Evolutionary conservation across 2,888 invertebrate genomes (phyloP), one percentile per base, ranked within the genome.

Genomic region (Coecobrya sp.): DNA sequence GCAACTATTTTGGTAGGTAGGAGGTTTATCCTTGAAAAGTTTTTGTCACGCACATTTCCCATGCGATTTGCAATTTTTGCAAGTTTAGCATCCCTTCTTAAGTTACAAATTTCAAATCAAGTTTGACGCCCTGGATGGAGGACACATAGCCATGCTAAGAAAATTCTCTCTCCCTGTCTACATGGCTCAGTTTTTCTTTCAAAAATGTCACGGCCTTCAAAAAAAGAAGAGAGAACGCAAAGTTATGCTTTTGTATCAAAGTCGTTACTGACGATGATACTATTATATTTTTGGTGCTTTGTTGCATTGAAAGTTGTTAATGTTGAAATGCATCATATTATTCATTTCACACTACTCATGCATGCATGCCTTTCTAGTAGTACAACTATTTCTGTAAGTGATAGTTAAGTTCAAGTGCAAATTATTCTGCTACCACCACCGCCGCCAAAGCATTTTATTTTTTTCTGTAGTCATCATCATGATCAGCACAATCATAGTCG

Each of bases 21-120:
- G 76, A 70, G 30, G 11, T 49, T 49, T 76, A 76, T 76, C 76
- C 76, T 76, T 76, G 76, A 76, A 76, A 76, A 76, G 49, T 76
- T 76, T 49, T 76, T 73, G 73, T 73, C 73, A 73, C 42, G 73
- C 73, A 73, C 73, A 73, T 73, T 52, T 76, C 76, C 76, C 76
- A 49, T 76, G 76, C 49, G 76, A 76, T 76, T 73, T 65, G 65
- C 25, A 27, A 27, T 65, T 70, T 70, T 70, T 76, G 73, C 76
- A 76, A 76, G 49, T 52, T 76, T 25, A 10, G 49, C 76, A 52
- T 25, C 27, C 1, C 76, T 3, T 25, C 76, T 76, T 49, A 45
- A 4, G 30, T 45, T 73, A 42, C 73, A 76, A 76, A 22, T 76
- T 73, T 76, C 49, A 76, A 76, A 76, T 76, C 45, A 76, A 45